Evolutionary conservation across 1,140 invertebrate genomes (phyloP).

Genomic region (Rhopalosiphum maidis): DNA sequence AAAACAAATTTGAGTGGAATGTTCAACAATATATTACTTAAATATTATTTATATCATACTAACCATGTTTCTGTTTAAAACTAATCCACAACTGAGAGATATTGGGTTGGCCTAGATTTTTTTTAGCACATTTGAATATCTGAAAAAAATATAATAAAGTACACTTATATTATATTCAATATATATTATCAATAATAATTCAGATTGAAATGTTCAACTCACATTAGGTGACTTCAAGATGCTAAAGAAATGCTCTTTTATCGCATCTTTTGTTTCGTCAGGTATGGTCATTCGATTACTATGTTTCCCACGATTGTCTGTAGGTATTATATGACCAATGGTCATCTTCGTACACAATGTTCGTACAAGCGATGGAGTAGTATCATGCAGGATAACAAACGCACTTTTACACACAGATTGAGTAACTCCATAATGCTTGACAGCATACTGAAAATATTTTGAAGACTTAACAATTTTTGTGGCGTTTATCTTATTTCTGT

Average conservation of each 20-base stretch:
- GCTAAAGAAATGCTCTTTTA: neutral
- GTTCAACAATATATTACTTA: neutral
- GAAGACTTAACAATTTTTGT: neutral
- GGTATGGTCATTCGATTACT: neutral
- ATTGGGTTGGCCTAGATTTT: neutral
- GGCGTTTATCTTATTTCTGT: neutral
- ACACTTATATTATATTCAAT: neutral
- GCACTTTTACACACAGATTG: constrained; percentile 7
- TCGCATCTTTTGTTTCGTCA: neutral
- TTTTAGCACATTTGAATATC: constrained; percentile 36
- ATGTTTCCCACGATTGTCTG: neutral
- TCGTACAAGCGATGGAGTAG: neutral
- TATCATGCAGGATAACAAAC: neutral
- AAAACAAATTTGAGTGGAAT: neutral
- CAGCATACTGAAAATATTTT: neutral
- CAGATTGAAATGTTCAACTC: neutral
- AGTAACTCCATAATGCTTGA: neutral
- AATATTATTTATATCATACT: neutral
- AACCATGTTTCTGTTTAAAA: constrained; percentile 5
- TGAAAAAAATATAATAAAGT: neutral
- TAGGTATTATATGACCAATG: neutral
- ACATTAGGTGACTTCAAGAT: constrained; percentile 14
- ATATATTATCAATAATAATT: neutral
- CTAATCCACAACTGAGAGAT: neutral
- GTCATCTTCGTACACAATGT: constrained; percentile 14